Evolutionary conservation across 2,113 vertebrate species (phyloP), one percentile per base, ranked within the genome.

Genomic region (Coptodon rendalli): DNA sequence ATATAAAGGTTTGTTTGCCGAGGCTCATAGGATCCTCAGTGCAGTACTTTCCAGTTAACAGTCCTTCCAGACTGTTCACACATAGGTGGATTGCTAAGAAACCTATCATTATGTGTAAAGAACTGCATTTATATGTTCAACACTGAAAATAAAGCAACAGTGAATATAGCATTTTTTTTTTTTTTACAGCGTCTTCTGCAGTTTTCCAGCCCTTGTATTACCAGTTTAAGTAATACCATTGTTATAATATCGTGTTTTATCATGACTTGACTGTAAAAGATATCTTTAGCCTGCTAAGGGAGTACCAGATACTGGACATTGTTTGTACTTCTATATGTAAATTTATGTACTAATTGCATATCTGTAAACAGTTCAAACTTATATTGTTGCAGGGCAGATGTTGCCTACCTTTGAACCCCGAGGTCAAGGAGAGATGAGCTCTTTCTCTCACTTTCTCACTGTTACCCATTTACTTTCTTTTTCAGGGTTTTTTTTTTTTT

Each of bases 101-200:
- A 86, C 76, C 80, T 88, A 40, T 87, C 43, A 91, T 90, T 84
- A 91, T 85, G 90, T 83, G n/a, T 81, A 27, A 87, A 84, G 80
- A 71, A 71, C 85, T 56, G 78, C 52, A 78, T 90, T 92, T 87
- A 78, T 76, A 66, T 87, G 79, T 81, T 89, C 59, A 87, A 90
- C 63, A 89, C 85, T 90, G 45, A 84, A 86, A 91, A 90, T 68
- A 85, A 59, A 86, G 45, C 50, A 52, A 27, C 40, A 2, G 12
- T 71, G 17, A 82, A 78, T 73, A 73, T 48, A 81, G 78, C 17
- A 22, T 24, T 29, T 84, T 50, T 45, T 40, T 24, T 29, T 84
- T 50, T 45, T 40, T 12, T 13, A 14, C 36, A 29, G 27, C 52
- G 8, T 54, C 24, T 57, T 56, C 24, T 45, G 19, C 50, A 43